Evolutionary conservation across 2,797 vertebrate species (phyloP), one percentile per base, ranked within the genome.

Genomic region (Bovichtus diacanthus): DNA sequence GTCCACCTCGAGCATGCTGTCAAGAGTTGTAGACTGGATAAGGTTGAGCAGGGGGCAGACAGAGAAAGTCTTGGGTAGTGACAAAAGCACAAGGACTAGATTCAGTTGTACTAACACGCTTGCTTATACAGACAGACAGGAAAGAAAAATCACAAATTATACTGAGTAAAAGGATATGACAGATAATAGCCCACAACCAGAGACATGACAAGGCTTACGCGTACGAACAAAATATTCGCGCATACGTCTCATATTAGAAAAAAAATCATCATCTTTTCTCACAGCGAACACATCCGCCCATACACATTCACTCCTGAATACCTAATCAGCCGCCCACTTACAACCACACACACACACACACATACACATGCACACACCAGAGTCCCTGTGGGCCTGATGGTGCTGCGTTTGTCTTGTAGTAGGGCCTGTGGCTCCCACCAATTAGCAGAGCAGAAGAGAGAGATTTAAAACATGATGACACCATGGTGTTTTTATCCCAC

Each of bases 401-500:
- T 23, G 39, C 77, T 78, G 84, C 84, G 27, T 88, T 89, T 83
- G 90, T 91, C 87, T 93, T 92, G 89, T 88, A 83, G 80, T 87
- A 49, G 49, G 75, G 87, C 88, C 85, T 61, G 73, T 91, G 88
- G 88, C 87, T 91, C 84, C 82, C 75, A 91, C 85, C 92, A 93
- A 92, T 93, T 94, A 93, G 89, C 87, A 82, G 80, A 93, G 91
- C 91, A 91, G 90, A 93, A 89, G 88, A 92, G 74, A 89, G 78
- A 90, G 91, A 93, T 91, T 91, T 93, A 89, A 94, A 90, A 88
- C 84, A 84, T 84, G 76, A 89, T 93, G 93, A 93, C 90, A 93
- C 86, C 49, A 72, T 88, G 41, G 81, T 92, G 88, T 90, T 88
- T 89, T 86, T 74, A 83, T 88, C 91, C 89, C 88, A 92, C 80